Conservation (phyloP, 2,797 vertebrate species). For the Psittacula derbiana region DNA sequence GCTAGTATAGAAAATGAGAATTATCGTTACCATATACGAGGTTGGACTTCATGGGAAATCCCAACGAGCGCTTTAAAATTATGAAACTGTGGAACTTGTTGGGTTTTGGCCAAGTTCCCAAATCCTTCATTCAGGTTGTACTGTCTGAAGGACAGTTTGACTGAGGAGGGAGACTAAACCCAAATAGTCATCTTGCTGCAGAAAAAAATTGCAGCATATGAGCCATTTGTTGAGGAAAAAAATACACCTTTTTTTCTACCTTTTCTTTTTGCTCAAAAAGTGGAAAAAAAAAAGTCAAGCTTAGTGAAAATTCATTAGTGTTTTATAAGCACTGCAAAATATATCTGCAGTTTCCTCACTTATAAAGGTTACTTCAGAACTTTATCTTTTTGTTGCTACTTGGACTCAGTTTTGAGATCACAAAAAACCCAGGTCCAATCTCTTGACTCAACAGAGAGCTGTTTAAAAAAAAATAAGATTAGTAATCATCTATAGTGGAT, state of each 20-base stretch:
- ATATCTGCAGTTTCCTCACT: not conserved
- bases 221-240: not conserved
- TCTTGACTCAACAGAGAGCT: not conserved
- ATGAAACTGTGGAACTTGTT: not conserved
- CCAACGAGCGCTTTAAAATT: not conserved
- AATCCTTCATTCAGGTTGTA: not conserved
- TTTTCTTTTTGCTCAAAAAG: not conserved
- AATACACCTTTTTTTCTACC: accelerated
- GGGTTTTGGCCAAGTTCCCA: not conserved
- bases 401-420: not conserved
- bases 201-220: not conserved
- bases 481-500: not conserved
- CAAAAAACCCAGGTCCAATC: not conserved
- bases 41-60: not conserved
- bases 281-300: not conserved
- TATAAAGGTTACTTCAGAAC: not conserved
- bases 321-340: not conserved
- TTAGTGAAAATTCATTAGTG: not conserved
- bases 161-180: not conserved
- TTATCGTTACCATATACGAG: not conserved
- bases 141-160: not conserved
- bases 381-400: not conserved
- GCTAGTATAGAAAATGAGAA: not conserved
- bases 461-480: not conserved
- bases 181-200: not conserved